Conservation (phyloP, 2,113 vertebrate species). For the Takifugu bimaculatus region DNA sequence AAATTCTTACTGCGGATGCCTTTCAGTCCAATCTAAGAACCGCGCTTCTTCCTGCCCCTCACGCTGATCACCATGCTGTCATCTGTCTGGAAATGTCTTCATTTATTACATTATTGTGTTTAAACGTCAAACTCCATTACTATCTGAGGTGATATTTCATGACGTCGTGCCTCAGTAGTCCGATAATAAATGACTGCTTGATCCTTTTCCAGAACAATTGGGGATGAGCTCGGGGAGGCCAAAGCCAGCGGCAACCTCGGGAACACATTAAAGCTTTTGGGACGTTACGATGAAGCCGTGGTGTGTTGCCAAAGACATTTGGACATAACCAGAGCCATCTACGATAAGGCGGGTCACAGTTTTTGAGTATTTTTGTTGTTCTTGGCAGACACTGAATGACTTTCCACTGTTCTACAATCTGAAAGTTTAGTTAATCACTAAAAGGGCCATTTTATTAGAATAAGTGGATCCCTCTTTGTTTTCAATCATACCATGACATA, state of each 20-base stretch:
- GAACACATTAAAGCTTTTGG: slow-evolving; percentile 94
- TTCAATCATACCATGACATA: slow-evolving; percentile 14
- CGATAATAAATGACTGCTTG: slow-evolving; percentile 20
- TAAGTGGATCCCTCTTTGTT: slow-evolving; percentile 18
- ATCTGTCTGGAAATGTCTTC: too few relatives aligned
- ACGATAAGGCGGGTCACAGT: slow-evolving; percentile 83
- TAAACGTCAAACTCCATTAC: too few relatives aligned
- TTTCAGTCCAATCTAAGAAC: too few relatives aligned
- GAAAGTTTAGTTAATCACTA: background rate
- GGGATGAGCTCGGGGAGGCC: slow-evolving; percentile 91
- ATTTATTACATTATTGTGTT: too few relatives aligned
- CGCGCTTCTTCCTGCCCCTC: too few relatives aligned
- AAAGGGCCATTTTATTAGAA: slow-evolving; percentile 11
- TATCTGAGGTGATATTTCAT: background rate
- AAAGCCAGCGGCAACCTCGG: slow-evolving; percentile 98
- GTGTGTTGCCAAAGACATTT: slow-evolving; percentile 94
- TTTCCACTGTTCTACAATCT: background rate
- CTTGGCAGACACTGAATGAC: too few relatives aligned
- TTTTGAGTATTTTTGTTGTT: too few relatives aligned
- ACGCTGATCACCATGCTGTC: too few relatives aligned
- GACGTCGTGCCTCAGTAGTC: slow-evolving; percentile 14
- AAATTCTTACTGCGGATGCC: too few relatives aligned
- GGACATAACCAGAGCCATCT: slow-evolving; percentile 89
- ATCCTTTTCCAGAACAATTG: slow-evolving; percentile 81
- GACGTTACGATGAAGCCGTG: slow-evolving; percentile 92